Evolutionary conservation across 2,113 vertebrate genomes (phyloP).

Genomic region (Amphiprion ocellaris): DNA sequence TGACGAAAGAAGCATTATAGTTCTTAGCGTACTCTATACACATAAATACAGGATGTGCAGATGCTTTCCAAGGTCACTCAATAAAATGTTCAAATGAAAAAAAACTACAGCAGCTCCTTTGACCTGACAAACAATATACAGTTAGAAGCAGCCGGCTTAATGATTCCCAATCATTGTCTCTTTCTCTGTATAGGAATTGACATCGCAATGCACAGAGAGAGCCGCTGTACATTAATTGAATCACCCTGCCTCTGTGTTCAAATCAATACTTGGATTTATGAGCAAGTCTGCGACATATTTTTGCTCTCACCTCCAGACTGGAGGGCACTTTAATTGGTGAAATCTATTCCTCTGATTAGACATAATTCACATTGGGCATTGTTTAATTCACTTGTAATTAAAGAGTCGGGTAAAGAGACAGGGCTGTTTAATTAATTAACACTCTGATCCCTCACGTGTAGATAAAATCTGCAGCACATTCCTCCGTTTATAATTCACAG

Average conservation of each 20-base stretch:
- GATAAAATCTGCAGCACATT: constrained; percentile 68
- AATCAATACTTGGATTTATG: constrained; percentile 81
- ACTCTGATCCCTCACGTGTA: constrained; percentile 33
- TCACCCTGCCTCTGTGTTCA: constrained; percentile 47
- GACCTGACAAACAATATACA: constrained; percentile 10
- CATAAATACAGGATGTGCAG: not conserved
- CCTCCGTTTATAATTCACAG: constrained; percentile 52
- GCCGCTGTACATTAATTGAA: constrained; percentile 63
- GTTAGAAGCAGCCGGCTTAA: constrained; percentile 28
- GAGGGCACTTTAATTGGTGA: constrained; percentile 78
- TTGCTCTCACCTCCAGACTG: constrained; percentile 64
- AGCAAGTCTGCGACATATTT: constrained; percentile 67
- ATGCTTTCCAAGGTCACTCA: constrained; percentile 25
- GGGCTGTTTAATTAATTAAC: constrained; percentile 75
- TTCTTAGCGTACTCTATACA: not conserved
- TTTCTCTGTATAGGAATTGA: constrained; percentile 34
- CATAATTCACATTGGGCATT: constrained; percentile 77
- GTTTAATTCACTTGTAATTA: constrained; percentile 83
- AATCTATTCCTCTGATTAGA: constrained; percentile 81
- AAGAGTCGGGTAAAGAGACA: constrained; percentile 67
- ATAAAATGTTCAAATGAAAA: constrained; percentile 16
- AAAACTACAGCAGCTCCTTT: constrained; percentile 6
- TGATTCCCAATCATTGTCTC: constrained; percentile 45
- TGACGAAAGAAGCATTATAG: not conserved
- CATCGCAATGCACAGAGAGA: constrained; percentile 34